A percentile compares a stretch with the other conserved stretches of the same genome.
Evolutionary conservation across 1,140 invertebrate species (phyloP).

Genomic region (Heliconius eleuchia): DNA sequence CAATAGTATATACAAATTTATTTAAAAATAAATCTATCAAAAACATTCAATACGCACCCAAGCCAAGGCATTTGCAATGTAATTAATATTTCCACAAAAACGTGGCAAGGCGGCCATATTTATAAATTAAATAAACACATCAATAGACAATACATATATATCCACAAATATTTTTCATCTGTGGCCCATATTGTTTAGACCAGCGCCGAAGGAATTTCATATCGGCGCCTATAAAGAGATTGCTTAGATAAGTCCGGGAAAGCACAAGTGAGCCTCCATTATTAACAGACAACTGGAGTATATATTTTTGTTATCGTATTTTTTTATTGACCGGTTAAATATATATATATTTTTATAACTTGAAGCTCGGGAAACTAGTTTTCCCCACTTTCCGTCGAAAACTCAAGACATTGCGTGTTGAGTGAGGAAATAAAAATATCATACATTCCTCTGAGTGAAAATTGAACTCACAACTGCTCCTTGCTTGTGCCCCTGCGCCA

Average conservation of each 20-base stretch:
- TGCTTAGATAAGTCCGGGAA: constrained; percentile 36
- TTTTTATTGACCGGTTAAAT: not conserved
- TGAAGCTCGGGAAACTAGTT: too few relatives aligned
- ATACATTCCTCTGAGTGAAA: too few relatives aligned
- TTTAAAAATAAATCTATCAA: not conserved
- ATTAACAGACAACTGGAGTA: not conserved
- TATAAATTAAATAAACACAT: not conserved
- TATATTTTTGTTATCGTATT: not conserved
- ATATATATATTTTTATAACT: not conserved
- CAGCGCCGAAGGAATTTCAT: constrained; percentile 43
- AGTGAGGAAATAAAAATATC: too few relatives aligned
- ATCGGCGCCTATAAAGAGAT: constrained; percentile 43
- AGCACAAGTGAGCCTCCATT: constrained; percentile 16
- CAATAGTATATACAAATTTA: too few relatives aligned
- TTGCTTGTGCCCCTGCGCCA: too few relatives aligned
- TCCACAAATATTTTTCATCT: constrained; percentile 27
- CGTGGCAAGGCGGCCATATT: not conserved
- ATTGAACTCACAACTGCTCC: too few relatives aligned
- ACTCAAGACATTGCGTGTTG: too few relatives aligned
- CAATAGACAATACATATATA: constrained; percentile 9
- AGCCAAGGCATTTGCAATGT: not conserved
- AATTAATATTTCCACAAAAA: not conserved
- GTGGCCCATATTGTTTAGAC: constrained; percentile 4
- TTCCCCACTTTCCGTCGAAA: too few relatives aligned
- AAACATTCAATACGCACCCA: not conserved